Evolutionary conservation across 2,797 vertebrate genomes (phyloP), one percentile per base, ranked within the genome.

Genomic region (Spondyliosoma cantharus): DNA sequence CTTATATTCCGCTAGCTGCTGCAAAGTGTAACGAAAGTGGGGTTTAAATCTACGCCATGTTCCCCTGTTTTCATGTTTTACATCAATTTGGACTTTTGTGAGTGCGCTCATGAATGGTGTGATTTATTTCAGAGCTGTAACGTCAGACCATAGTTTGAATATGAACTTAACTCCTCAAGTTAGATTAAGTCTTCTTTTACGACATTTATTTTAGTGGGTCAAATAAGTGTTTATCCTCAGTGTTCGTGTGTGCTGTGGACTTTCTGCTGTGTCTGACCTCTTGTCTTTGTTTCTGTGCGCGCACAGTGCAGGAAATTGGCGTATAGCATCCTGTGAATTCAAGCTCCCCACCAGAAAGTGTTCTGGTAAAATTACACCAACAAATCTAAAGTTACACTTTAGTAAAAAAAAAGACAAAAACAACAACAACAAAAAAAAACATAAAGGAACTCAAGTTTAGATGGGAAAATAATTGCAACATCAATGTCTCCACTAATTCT

Each of bases 281-380:
- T 25, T 12, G 19, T 57, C 67, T 70, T 78, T 80, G 43, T 82
- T 42, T 69, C n/a, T 53, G 2, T 75, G 61, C 37, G 29, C 48
- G 46, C 29, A 22, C 25, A 66, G 11, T 65, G 71, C 71, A 82
- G 80, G 80, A 77, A 79, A 81, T 49, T 79, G 49, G 12, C 32
- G 78, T 80, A 53, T 0, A 71, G 80, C 71, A 79, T 79, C 86
- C 67, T 84, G 65, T 76, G 63, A 71, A 76, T 74, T 13, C 70
- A 63, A 74, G 22, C 32, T 15, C 14, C 0, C n/a, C 37, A 37
- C 60, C 37, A 63, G 2, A 57, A 3, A 73, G 32, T 27, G 11
- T 59, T 42, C 5, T 43, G 53, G 9, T 20, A 53, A 68, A 70
- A 24, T 20, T 19, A 22, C 15, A 43, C 2, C 0, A 65, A 57